Conservation (phyloP, 2,113 vertebrate species). For the Clarias batrachus region DNA sequence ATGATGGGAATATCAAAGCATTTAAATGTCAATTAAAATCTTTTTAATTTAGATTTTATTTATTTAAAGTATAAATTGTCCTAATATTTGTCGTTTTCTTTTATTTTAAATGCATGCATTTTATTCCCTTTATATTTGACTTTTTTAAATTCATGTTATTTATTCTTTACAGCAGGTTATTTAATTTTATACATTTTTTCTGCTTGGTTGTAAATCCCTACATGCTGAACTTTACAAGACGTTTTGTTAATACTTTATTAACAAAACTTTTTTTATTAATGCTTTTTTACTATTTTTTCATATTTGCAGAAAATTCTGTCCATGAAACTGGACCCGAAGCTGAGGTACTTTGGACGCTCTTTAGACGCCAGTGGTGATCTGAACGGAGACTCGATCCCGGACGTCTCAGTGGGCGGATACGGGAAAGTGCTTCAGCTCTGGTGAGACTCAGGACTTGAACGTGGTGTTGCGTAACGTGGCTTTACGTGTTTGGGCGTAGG, state of each 20-base stretch:
- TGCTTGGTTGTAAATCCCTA: not conserved
- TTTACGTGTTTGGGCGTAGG: not conserved
- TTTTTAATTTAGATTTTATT: not conserved
- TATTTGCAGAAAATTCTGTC: slow-evolving; percentile 80
- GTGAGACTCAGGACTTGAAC: slow-evolving; percentile 69
- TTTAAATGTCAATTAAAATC: not conserved
- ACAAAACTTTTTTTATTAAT: no score
- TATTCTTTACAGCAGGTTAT: not conserved
- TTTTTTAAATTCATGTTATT: not conserved
- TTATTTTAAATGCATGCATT: not conserved
- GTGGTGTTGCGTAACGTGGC: not conserved
- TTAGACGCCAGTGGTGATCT: slow-evolving; percentile 79
- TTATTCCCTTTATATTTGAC: no score
- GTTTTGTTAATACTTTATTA: no score
- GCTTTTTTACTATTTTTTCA: not conserved
- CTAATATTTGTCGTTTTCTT: not conserved
- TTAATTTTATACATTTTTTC: not conserved
- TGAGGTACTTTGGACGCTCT: slow-evolving; percentile 83
- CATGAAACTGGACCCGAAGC: slow-evolving; percentile 66
- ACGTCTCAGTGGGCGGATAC: slow-evolving; percentile 79
- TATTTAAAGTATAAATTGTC: not conserved
- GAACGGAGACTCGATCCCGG: slow-evolving; percentile 77
- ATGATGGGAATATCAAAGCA: not conserved
- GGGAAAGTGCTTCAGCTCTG: slow-evolving; percentile 83
- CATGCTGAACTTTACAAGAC: no score